Percentiles rank a stretch among this genome's conserved stretches.
Conservation (phyloP, 2,113 vertebrate genomes). For the Ophiodon elongatus region DNA sequence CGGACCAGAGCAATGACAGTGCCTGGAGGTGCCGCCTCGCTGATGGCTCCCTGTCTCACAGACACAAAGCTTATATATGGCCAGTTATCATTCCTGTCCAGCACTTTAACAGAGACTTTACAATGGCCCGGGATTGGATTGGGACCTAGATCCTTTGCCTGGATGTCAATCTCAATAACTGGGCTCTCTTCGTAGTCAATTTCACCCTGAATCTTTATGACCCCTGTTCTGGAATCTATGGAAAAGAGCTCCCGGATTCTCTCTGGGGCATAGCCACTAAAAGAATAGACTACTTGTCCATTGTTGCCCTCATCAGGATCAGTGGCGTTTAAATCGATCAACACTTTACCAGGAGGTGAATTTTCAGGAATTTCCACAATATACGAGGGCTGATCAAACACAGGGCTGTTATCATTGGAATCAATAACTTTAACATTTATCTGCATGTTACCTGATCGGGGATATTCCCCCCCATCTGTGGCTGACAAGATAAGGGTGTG, state of each 20-base stretch:
- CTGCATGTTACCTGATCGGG: conserved; percentile 93
- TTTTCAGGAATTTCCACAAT: conserved; percentile 97
- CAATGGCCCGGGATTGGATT: conserved; percentile 98
- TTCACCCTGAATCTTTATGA: conserved; percentile 96
- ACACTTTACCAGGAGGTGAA: conserved; percentile 90
- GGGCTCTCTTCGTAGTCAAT: conserved; percentile 97
- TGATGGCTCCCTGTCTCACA: conserved; percentile 97
- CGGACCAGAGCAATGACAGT: conserved; percentile 97
- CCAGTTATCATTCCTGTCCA: conserved; percentile 98
- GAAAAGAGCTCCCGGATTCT: conserved; percentile 96
- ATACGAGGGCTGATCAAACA: conserved; percentile 95
- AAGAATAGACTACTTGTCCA: conserved; percentile 96
- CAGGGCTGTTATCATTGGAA: conserved; percentile 98
- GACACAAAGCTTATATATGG: conserved; percentile 97
- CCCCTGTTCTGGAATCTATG: conserved; percentile 94
- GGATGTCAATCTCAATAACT: conserved; percentile 96
- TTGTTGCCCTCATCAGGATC: conserved; percentile 98
- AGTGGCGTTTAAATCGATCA: conserved; percentile 96
- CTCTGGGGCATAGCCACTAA: conserved; percentile 94
- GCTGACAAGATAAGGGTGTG: conserved; percentile 96
- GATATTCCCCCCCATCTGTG: conserved; percentile 95
- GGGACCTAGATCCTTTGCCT: conserved; percentile 96
- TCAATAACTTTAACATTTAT: conserved; percentile 98
- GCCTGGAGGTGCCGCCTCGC: conserved; percentile 95
- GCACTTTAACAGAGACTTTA: conserved; percentile 96